phyloP scores from a whole-genome alignment of 2,888 invertebrate genomes.

The Scaptomyza cyrtandrae region DNA sequence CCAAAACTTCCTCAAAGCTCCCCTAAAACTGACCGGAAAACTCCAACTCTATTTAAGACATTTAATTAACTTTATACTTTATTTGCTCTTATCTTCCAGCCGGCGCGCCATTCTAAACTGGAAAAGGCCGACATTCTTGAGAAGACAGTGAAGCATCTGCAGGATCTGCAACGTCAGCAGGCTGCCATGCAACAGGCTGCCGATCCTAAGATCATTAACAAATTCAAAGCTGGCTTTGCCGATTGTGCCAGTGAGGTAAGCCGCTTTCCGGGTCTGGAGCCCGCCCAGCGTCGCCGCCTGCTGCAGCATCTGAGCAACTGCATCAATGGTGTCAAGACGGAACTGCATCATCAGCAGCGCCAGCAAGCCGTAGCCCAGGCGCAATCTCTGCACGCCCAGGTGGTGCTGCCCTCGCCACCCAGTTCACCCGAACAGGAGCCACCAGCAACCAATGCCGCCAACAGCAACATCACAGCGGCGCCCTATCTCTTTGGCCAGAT shows the following conservation, averaged over 20 bases:
- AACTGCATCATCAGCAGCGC: slow-evolving; percentile 82
- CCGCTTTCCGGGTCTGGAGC: slow-evolving; percentile 90
- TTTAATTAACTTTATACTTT: slow-evolving; percentile 23
- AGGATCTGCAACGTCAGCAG: slow-evolving; percentile 94
- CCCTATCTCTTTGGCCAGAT: slow-evolving; percentile 79
- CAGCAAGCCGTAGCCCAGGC: slow-evolving; percentile 72
- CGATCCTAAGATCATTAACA: slow-evolving; percentile 92
- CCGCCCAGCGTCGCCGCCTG: slow-evolving; percentile 89
- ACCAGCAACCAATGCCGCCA: slow-evolving; percentile 48
- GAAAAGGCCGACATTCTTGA: slow-evolving; percentile 98
- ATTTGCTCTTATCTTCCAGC: slow-evolving; percentile 87
- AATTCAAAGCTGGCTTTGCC: slow-evolving; percentile 94
- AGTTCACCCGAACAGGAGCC: slow-evolving; percentile 84
- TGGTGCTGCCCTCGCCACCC: slow-evolving; percentile 85
- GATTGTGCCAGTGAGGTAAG: slow-evolving; percentile 95
- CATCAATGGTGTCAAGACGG: slow-evolving; percentile 85
- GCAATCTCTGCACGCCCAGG: slow-evolving; percentile 86
- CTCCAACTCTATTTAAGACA: background rate
- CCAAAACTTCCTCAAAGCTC: background rate
- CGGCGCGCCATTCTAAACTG: slow-evolving; percentile 95
- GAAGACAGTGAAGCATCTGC: slow-evolving; percentile 96
- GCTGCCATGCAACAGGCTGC: slow-evolving; percentile 92
- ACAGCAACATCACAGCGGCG: slow-evolving; percentile 39
- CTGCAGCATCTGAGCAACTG: slow-evolving; percentile 91
- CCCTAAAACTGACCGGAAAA: background rate